These are phyloP conservation scores for Drosophila asahinai DNA, from an alignment of 1,140 invertebrate genomes.

Conservation along the genomic window DNA sequence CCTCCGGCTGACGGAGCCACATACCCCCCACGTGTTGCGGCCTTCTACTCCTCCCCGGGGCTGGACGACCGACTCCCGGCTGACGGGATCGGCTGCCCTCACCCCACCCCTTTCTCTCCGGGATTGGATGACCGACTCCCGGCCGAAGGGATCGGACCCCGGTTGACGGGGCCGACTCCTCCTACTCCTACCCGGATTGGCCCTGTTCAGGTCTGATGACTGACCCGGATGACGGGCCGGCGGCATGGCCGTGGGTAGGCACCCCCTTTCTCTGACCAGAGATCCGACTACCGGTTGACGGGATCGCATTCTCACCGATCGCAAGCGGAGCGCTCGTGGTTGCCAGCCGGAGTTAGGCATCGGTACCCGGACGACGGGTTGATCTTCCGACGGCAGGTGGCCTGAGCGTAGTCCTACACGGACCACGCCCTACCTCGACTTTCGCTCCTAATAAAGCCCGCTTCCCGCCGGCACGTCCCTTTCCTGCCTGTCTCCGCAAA, in stretches of 20 bases:
- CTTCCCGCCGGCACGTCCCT: background rate
- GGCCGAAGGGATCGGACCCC: no score
- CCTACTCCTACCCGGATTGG: no score
- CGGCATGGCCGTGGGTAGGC: background rate
- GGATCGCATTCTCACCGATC: background rate
- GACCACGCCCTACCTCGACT: background rate
- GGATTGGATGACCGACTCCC: background rate
- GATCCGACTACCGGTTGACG: background rate
- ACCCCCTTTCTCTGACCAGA: background rate
- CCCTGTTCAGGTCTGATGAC: background rate
- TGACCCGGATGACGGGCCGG: background rate
- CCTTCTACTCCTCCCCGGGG: no score
- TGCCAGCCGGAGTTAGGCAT: background rate
- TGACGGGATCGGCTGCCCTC: background rate
- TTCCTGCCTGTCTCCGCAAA: conserved; percentile 1
- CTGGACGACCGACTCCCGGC: background rate
- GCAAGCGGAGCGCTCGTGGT: conserved; percentile 1
- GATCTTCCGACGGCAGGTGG: no score
- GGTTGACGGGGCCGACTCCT: background rate
- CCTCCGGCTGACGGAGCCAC: no score
- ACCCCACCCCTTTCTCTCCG: background rate
- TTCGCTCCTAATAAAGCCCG: background rate
- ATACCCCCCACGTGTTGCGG: no score
- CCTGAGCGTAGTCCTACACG: background rate
- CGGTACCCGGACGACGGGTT: background rate